Percentiles rank a stretch among this genome's conserved stretches.
Conservation (phyloP, 1,140 invertebrate species). For the Delia radicum region DNA sequence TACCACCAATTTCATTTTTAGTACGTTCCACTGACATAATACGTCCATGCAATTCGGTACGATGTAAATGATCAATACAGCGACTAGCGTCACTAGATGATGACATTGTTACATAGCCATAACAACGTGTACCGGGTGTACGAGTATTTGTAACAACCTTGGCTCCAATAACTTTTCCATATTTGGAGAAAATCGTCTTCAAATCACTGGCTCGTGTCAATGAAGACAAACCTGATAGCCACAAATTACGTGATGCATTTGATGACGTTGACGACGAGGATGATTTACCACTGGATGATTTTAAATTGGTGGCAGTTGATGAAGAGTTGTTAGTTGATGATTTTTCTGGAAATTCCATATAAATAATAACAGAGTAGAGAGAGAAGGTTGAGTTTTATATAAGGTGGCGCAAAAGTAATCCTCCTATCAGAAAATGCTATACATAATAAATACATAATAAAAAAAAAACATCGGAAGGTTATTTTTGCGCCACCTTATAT, state of each 20-base stretch:
- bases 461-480: too few relatives aligned
- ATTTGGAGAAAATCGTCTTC: constrained; percentile 86
- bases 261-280: constrained; percentile 35
- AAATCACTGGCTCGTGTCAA: constrained; percentile 88
- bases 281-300: constrained; percentile 35
- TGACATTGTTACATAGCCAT: constrained; percentile 93
- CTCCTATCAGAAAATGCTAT: too few relatives aligned
- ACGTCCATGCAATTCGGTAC: constrained; percentile 85
- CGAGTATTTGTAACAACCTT: constrained; percentile 95
- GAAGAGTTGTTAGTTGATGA: constrained; percentile 40
- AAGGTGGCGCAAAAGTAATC: too few relatives aligned
- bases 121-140: constrained; percentile 87
- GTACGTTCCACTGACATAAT: constrained; percentile 92
- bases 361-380: constrained; percentile 55
- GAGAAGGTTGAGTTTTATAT: constrained; percentile 25
- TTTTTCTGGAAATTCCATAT: constrained; percentile 56
- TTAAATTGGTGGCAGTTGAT: constrained; percentile 31
- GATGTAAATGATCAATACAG: constrained; percentile 85
- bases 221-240: constrained; percentile 89
- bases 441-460: too few relatives aligned
- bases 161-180: constrained; percentile 92
- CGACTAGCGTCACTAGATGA: constrained; percentile 83
- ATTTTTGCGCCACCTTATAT: too few relatives aligned
- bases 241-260: constrained; percentile 70
- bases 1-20: constrained; percentile 59